Conservation (phyloP, 2,888 invertebrate species). For the Corbicula japonica region DNA sequence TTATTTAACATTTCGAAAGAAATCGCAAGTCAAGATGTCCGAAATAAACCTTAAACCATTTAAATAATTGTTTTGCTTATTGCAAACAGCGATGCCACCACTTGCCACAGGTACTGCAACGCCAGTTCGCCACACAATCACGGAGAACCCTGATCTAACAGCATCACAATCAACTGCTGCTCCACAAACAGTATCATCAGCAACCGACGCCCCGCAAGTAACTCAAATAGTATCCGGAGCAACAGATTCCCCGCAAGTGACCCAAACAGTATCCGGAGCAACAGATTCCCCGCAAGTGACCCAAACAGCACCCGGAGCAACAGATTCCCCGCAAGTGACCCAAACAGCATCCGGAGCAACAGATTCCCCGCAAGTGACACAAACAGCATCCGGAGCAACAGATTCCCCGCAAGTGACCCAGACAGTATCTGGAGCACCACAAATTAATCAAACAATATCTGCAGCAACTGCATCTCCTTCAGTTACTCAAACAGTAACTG, state of each 20-base stretch:
- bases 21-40: too few species aligned
- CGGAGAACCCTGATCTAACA: background rate
- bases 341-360: background rate
- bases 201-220: background rate
- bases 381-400: background rate
- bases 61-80: background rate
- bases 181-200: background rate
- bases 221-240: background rate
- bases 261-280: background rate
- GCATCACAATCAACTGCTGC: constrained; percentile 13
- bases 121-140: background rate
- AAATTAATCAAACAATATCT: too few species aligned
- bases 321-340: background rate
- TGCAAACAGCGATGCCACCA: constrained; percentile 14
- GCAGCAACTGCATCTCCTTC: background rate
- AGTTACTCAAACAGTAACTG: background rate
- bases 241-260: background rate
- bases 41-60: background rate
- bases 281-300: background rate
- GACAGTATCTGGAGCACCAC: background rate
- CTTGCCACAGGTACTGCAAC: background rate
- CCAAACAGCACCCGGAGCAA: background rate
- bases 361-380: background rate
- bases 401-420: background rate
- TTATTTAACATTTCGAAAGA: too few species aligned